phyloP scores from a whole-genome alignment of 2,797 vertebrate species.

The Amniataba percoides region DNA sequence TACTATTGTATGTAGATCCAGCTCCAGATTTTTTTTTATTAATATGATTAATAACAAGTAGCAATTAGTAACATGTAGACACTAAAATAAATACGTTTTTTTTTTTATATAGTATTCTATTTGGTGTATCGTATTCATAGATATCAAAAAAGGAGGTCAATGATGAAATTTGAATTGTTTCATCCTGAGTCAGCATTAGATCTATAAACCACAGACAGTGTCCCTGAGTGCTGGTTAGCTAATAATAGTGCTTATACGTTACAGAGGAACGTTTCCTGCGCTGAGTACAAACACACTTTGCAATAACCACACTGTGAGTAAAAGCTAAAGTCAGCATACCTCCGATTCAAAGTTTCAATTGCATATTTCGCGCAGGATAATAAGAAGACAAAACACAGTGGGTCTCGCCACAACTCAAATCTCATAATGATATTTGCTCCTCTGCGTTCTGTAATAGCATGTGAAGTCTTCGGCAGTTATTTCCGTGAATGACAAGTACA shows the following conservation, averaged over 20 bases:
- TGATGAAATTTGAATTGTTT: neutral
- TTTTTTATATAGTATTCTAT: no score
- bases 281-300: neutral
- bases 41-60: no score
- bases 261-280: neutral
- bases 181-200: conserved; percentile 10
- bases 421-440: neutral
- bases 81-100: no score
- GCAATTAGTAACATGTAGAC: no score
- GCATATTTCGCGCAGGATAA: neutral
- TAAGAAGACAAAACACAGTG: neutral
- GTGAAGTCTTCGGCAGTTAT: neutral
- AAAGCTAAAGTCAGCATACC: neutral
- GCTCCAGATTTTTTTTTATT: no score
- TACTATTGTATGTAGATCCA: no score
- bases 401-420: neutral
- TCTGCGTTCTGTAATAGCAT: conserved; percentile 5
- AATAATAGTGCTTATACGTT: conserved; percentile 16
- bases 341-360: neutral
- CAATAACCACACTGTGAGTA: neutral
- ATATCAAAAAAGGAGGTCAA: neutral
- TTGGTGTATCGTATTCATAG: neutral
- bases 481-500: conserved; percentile 22
- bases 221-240: conserved; percentile 8
- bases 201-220: neutral